phyloP scores from a whole-genome alignment of 2,113 vertebrate genomes.

The Rhynchomys soricoides region DNA sequence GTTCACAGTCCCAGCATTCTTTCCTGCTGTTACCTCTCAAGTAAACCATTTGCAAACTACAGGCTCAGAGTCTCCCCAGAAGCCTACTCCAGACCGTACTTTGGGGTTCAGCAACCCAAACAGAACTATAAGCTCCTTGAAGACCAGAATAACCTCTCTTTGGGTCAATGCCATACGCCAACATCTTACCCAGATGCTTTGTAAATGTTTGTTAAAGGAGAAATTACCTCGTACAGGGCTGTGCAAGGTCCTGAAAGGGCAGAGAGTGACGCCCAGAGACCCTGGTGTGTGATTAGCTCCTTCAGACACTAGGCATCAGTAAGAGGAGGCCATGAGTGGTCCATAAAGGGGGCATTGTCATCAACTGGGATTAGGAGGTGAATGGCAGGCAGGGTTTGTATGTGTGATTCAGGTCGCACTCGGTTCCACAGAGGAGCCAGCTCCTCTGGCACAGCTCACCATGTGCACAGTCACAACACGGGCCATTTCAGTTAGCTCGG shows the following conservation, averaged over 20 bases:
- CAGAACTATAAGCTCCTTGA: not conserved
- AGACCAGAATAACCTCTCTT: not conserved
- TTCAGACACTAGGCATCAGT: not conserved
- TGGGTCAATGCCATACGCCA: not conserved
- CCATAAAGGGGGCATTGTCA: not conserved
- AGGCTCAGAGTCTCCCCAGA: not conserved
- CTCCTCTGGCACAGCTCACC: conserved; percentile 67
- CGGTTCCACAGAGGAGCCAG: not conserved
- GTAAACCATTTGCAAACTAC: not conserved
- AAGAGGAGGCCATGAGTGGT: not conserved
- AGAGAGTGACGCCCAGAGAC: not conserved
- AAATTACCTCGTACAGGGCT: not conserved
- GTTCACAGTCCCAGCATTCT: not conserved
- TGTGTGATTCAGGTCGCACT: conserved; percentile 57
- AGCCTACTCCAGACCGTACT: not conserved
- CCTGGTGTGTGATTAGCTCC: not conserved
- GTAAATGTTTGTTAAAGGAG: not conserved
- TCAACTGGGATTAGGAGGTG: not conserved
- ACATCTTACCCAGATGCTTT: not conserved
- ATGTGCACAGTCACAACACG: conserved; percentile 81
- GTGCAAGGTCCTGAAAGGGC: not conserved
- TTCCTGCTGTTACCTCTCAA: not conserved
- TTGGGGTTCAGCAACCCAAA: not conserved
- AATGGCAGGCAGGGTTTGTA: conserved; percentile 46
- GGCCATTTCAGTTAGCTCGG: conserved; percentile 85